Evolutionary conservation across 2,797 vertebrate species (phyloP).

Genomic region (Gymnodraco acuticeps): DNA sequence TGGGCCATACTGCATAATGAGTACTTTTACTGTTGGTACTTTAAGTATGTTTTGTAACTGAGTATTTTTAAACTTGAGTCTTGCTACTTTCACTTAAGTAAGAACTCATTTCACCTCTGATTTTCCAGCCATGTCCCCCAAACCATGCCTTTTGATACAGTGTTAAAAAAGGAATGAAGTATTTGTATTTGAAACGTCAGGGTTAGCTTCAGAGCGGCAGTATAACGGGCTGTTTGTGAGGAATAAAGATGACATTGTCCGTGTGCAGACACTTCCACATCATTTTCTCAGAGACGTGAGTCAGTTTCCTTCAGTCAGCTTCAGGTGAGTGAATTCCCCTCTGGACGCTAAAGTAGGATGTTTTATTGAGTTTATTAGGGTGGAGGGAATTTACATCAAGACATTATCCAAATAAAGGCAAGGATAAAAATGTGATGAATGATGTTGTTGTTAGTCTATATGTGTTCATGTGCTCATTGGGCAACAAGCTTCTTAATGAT

Average conservation of each 20-base stretch:
- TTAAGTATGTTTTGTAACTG: too few species aligned
- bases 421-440: not conserved
- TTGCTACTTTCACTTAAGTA: too few species aligned
- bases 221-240: slow-evolving; percentile 55
- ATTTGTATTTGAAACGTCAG: not conserved
- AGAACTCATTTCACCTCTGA: too few species aligned
- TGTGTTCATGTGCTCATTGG: not conserved
- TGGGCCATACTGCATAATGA: too few species aligned
- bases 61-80: too few species aligned
- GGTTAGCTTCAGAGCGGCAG: slow-evolving; percentile 32
- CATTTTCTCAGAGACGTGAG: slow-evolving; percentile 71
- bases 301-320: slow-evolving; percentile 67
- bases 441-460: not conserved
- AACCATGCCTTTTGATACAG: too few species aligned
- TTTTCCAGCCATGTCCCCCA: too few species aligned
- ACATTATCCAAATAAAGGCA: slow-evolving; percentile 17
- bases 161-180: not conserved
- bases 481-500: not conserved
- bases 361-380: slow-evolving; percentile 1
- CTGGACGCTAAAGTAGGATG: not conserved
- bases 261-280: slow-evolving; percentile 56
- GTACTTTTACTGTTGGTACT: too few species aligned
- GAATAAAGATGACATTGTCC: slow-evolving; percentile 71
- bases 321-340: slow-evolving; percentile 45
- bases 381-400: slow-evolving; percentile 10